Evolutionary conservation across 2,888 invertebrate species (phyloP).

Genomic region (Eudemis profundana): DNA sequence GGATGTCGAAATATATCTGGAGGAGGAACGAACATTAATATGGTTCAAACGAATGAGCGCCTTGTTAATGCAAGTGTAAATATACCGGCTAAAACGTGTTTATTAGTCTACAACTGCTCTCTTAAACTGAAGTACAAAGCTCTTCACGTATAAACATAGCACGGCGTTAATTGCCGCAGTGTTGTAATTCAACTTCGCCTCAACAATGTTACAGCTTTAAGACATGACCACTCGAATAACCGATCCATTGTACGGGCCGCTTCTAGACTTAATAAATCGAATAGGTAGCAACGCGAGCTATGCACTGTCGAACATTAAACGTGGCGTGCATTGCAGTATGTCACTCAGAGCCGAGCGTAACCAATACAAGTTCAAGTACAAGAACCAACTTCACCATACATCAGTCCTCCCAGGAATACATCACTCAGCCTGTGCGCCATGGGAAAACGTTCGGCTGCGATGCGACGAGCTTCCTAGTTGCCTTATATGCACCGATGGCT

Average conservation of each 20-base stretch:
- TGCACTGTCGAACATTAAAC: slow-evolving; percentile 25
- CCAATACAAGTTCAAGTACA: slow-evolving; percentile 73
- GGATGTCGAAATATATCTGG: slow-evolving; percentile 76
- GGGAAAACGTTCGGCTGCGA: slow-evolving; percentile 71
- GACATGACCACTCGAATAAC: slow-evolving; percentile 52
- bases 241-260: slow-evolving; percentile 49
- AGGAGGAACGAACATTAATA: slow-evolving; percentile 75
- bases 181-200: slow-evolving; percentile 63
- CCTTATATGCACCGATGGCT: slow-evolving; percentile 73
- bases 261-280: slow-evolving; percentile 23
- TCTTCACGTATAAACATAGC: slow-evolving; percentile 70
- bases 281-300: slow-evolving; percentile 11
- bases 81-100: slow-evolving; percentile 72
- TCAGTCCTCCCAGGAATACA: slow-evolving; percentile 70
- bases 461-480: slow-evolving; percentile 69
- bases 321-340: slow-evolving; percentile 50
- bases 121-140: slow-evolving; percentile 61
- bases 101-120: slow-evolving; percentile 69
- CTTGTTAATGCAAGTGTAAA: slow-evolving; percentile 72
- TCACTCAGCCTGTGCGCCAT: slow-evolving; percentile 71
- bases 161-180: slow-evolving; percentile 66
- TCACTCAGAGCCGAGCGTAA: slow-evolving; percentile 57
- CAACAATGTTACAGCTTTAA: slow-evolving; percentile 53
- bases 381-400: slow-evolving; percentile 67
- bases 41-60: slow-evolving; percentile 71